Evolutionary conservation across 1,140 invertebrate genomes (phyloP).

Genomic region (Drosophila pectinifera): DNA sequence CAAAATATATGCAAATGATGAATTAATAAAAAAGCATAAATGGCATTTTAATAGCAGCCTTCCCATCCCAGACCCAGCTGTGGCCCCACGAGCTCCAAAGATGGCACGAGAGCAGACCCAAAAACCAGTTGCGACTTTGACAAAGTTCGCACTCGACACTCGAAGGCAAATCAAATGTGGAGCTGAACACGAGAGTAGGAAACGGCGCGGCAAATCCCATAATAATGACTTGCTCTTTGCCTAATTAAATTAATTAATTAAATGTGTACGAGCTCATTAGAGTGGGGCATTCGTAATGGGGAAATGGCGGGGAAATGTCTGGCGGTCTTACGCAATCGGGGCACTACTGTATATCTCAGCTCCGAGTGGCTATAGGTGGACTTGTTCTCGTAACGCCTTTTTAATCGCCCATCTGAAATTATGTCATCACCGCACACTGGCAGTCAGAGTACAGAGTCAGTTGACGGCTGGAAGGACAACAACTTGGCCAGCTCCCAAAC

Average conservation of each 20-base stretch:
- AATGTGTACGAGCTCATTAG: conserved; percentile 76
- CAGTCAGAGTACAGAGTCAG: not conserved
- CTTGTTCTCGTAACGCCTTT: conserved; percentile 64
- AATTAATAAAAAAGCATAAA: conserved; percentile 73
- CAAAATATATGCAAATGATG: conserved; percentile 76
- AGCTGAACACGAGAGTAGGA: conserved; percentile 52
- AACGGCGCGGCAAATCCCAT: conserved; percentile 58
- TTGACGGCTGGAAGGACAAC: conserved; percentile 27
- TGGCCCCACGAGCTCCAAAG: conserved; percentile 19
- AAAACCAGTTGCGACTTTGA: conserved; percentile 43
- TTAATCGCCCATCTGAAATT: conserved; percentile 54
- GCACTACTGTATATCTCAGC: not conserved
- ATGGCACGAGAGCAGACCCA: conserved; percentile 46
- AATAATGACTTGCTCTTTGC: conserved; percentile 61
- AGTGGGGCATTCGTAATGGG: conserved; percentile 31
- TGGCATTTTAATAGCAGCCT: conserved; percentile 75
- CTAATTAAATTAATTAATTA: conserved; percentile 80
- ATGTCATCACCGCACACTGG: conserved; percentile 46
- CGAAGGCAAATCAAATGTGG: conserved; percentile 44
- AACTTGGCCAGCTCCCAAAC: conserved; percentile 28
- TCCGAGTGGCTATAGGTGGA: conserved; percentile 13
- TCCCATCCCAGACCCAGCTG: conserved; percentile 6
- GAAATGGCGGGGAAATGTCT: conserved; percentile 28
- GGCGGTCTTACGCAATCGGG: conserved; percentile 32
- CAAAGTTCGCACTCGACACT: conserved; percentile 48